Base-by-base conservation (phyloP, 2,113 vertebrate species). In the Archilochus colubris region DNA sequence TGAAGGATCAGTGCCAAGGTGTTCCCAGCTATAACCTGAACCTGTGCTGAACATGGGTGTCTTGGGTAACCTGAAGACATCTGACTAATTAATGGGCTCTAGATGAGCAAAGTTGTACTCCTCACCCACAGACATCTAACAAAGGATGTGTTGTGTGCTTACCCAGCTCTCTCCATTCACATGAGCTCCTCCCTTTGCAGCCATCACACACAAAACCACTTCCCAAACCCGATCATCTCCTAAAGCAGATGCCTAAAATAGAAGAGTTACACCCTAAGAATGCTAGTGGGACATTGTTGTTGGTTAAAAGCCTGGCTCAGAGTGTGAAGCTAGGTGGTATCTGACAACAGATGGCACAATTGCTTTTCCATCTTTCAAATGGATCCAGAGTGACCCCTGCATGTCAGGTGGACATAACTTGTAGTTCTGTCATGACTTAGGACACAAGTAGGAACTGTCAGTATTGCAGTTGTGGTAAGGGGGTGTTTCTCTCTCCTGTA, bases 401-500 rank as follows among this genome's bases (percentile, higher is more conserved):
- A 12, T 48, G 33, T 64, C 57, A 3, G 8, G 1, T 2, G 9
- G 73, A 8, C 23, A 10, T 6, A 31, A 14, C 28, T 74, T 30
- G 44, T 22, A 9, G 53, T 58, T 72, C 0, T 12, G 3, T 51
- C 15, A 4, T 9, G 38, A 7, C 30, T 22, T 14, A 43, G 55
- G 14, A 31, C n/a, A 43, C 10, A 33, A 23, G 38, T 25, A 62
- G 67, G 10, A 62, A 48, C 68, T 4, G 7, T 9, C 40, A 38
- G 59, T 21, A 3, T 8, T 55, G 73, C 90, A 61, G 50, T 15
- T 63, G 66, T 40, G 63, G 9, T 92, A 24, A 96, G 30, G 48
- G n/a, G 7, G 7, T 63, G 5, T 82, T 78, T 94, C 27, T 97
- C 62, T 96, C 66, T 72, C 82, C 67, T n/a, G 13, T 68, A 99